Evolutionary conservation across 2,797 vertebrate species (phyloP), one percentile per base, ranked within the genome.

Genomic region (Characodon lateralis): DNA sequence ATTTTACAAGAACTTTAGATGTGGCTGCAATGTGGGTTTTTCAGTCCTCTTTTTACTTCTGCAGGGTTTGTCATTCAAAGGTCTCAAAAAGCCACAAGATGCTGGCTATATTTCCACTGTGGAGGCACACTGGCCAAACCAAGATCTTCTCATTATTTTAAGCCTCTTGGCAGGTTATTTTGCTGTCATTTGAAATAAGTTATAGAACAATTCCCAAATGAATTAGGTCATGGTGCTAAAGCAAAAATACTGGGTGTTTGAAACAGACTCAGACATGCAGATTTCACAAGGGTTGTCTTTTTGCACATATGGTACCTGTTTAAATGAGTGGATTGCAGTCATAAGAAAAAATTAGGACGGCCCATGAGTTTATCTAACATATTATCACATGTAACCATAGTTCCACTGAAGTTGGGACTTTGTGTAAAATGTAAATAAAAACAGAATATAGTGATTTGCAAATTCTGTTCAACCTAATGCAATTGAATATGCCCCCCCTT

Each of bases 1-100:
- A 80, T 79, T 77, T 86, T 89, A 83, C 24, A 68, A 83, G 77
- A 55, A 39, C 81, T 84, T 90, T 53, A 86, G 83, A 91, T 91
- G 90, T 89, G 92, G 89, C 56, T 78, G 71, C 66, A 41, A 48
- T 77, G 82, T 74, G 83, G 81, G 66, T 1, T 79, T 89, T 87
- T 65, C 43, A 79, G 79, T 78, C 72, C 72, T 83, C 72, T 82
- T 76, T 81, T 70, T 75, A 77, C 68, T 61, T 71, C 59, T 73
- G 61, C 77, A 72, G 76, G 74, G 79, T 89, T 85, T 91, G 89
- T 80, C 80, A 82, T 89, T 86, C 65, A 78, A 71, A 8, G 82
- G 35, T 76, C 76, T 71, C 2, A 78, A 73, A 20, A 43, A 87
- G 81, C 88, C 85, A 88, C 87, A 90, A 75, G 66, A 83, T 46